A percentile compares a stretch with the other conserved stretches of the same genome.
Evolutionary conservation across 2,888 invertebrate genomes (phyloP).

Genomic region (Caenorhabditis macrosperma): DNA sequence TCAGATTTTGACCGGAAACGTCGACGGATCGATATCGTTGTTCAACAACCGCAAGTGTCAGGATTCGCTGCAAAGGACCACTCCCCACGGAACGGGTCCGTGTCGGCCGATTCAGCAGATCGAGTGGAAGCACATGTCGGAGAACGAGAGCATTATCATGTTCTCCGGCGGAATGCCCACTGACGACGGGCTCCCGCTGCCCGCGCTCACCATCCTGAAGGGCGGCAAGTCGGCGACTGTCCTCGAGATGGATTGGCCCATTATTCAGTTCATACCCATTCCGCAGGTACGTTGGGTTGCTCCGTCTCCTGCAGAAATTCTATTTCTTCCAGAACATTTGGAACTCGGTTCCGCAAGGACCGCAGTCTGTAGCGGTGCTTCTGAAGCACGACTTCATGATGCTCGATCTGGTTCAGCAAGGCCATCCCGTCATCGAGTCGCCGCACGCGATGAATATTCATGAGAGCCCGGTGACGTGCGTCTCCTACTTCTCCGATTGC

Average conservation of each 20-base stretch:
- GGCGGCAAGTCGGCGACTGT: conserved; percentile 83
- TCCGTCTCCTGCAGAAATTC: too few species aligned
- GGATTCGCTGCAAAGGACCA: conserved; percentile 71
- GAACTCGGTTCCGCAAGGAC: conserved; percentile 89
- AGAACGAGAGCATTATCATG: conserved; percentile 75
- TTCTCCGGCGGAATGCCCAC: conserved; percentile 79
- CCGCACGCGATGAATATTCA: conserved; percentile 99
- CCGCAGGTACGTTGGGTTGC: too few species aligned
- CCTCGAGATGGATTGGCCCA: conserved; percentile 98
- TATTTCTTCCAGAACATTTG: conserved; percentile 50
- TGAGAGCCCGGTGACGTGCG: conserved; percentile 97
- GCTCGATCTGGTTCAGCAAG: conserved; percentile 93
- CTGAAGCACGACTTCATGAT: conserved; percentile 98
- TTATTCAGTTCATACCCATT: conserved; percentile 95
- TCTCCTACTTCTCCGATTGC: conserved; percentile 96
- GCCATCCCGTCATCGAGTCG: conserved; percentile 98
- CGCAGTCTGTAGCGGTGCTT: conserved; percentile 96
- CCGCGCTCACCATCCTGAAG: conserved; percentile 80
- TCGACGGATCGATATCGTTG: conserved; percentile 94
- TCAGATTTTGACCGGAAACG: conserved; percentile 94
- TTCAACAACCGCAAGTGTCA: conserved; percentile 87
- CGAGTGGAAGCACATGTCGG: conserved; percentile 74
- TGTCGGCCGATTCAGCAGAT: conserved; percentile 77
- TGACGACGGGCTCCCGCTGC: conserved; percentile 81
- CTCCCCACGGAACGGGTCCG: conserved; percentile 70